Evolutionary conservation across 1,140 invertebrate genomes (phyloP).

Genomic region (Achroia grisella): DNA sequence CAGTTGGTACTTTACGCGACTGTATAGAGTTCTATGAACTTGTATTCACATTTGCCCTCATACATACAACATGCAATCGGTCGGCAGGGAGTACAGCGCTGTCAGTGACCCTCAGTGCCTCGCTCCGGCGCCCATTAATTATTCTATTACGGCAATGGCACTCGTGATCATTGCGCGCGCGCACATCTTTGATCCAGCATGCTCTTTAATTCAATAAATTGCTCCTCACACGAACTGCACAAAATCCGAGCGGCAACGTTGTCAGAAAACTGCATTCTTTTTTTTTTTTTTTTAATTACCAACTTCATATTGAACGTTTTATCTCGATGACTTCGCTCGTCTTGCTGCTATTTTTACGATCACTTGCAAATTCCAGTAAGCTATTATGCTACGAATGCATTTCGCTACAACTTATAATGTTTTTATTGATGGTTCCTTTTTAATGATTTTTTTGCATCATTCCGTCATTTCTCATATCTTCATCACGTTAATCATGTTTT

Average conservation of each 20-base stretch:
- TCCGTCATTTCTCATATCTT: slow-evolving; percentile 4
- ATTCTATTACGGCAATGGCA: slow-evolving; percentile 53
- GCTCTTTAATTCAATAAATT: slow-evolving; percentile 28
- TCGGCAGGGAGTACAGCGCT: slow-evolving; percentile 12
- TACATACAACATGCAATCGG: slow-evolving; percentile 1
- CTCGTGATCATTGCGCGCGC: slow-evolving; percentile 35
- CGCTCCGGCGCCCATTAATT: slow-evolving; percentile 48
- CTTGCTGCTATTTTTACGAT: slow-evolving; percentile 7
- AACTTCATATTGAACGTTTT: slow-evolving; percentile 6
- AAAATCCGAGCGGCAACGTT: slow-evolving; percentile 11
- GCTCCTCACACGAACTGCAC: slow-evolving; percentile 12
- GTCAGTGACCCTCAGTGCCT: slow-evolving; percentile 37
- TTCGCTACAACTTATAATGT: slow-evolving; percentile 6
- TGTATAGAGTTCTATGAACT: slow-evolving; percentile 19
- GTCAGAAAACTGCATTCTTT: too few species aligned
- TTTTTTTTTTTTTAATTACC: not conserved
- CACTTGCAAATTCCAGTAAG: slow-evolving; percentile 15
- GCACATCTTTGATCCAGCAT: slow-evolving; percentile 35
- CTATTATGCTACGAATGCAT: slow-evolving; percentile 5
- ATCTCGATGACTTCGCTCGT: slow-evolving; percentile 4
- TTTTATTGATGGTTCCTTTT: not conserved
- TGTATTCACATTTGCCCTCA: slow-evolving; percentile 14
- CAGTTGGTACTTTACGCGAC: not conserved
- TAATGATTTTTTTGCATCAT: not conserved
- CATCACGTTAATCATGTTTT: slow-evolving; percentile 2